These are phyloP conservation scores for Ylistrum balloti DNA, from an alignment of 1,140 invertebrate species.

Conservation along the genomic window DNA sequence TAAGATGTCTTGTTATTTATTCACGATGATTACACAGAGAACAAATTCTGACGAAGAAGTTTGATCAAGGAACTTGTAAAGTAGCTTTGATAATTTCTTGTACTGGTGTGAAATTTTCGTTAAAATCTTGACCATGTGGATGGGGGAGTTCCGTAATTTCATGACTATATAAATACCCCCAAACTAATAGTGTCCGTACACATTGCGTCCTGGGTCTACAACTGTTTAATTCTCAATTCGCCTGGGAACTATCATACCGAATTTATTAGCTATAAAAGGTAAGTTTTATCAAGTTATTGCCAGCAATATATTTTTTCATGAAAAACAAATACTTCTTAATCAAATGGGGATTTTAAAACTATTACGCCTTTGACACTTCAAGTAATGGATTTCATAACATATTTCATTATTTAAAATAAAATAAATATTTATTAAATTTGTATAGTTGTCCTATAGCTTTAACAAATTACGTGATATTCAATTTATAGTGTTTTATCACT, in stretches of 20 bases:
- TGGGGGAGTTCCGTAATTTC: not conserved
- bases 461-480: slow-evolving; percentile 14
- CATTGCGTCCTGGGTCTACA: not conserved
- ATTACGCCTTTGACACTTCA: not conserved
- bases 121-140: not conserved
- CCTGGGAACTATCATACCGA: not conserved
- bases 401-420: not conserved
- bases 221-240: not conserved
- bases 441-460: not conserved
- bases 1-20: not conserved
- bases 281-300: slow-evolving; percentile 30
- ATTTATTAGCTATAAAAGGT: not conserved
- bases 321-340: slow-evolving; percentile 13
- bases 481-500: not conserved
- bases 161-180: not conserved
- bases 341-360: not conserved
- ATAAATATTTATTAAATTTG: not conserved
- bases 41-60: not conserved
- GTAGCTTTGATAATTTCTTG: not conserved
- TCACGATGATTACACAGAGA: not conserved
- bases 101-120: not conserved
- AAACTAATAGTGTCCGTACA: not conserved
- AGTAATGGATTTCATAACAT: not conserved
- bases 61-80: not conserved
- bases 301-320: not conserved